These are phyloP conservation scores for Tonatia bakeri DNA, from an alignment of 2,113 vertebrate species.

Conservation along the genomic window DNA sequence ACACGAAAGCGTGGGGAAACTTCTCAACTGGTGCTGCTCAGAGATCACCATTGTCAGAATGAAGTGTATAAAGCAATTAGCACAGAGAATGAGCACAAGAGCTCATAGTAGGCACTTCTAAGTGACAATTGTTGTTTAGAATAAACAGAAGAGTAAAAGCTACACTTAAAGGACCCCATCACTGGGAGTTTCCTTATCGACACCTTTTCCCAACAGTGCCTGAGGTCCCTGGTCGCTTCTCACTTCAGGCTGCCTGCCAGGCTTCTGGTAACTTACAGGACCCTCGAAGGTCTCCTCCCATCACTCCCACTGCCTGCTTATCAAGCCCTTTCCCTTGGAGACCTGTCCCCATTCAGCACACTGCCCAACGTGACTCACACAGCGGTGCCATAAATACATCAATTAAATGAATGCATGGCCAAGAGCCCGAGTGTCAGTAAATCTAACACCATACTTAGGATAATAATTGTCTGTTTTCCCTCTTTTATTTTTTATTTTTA, in stretches of 20 bases:
- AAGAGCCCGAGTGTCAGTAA: neutral
- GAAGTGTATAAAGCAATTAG: neutral
- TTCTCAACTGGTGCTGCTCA: neutral
- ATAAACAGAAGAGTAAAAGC: neutral
- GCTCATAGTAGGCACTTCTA: neutral
- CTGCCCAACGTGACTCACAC: neutral
- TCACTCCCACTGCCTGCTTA: neutral
- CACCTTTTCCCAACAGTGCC: neutral
- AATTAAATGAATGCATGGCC: neutral
- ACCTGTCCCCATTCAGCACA: neutral
- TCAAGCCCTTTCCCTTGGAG: neutral
- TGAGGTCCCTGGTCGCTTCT: neutral
- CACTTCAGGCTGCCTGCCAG: neutral
- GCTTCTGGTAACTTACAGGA: neutral
- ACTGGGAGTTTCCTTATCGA: neutral
- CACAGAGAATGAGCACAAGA: neutral
- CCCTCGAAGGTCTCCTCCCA: neutral
- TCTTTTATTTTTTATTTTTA: neutral
- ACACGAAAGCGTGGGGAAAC: neutral
- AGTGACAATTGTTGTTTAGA: neutral
- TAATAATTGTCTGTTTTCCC: neutral
- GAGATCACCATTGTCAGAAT: neutral
- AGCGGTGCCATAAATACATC: neutral
- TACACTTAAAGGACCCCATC: neutral
- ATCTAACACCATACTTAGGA: neutral